Evolutionary conservation across 2,888 invertebrate genomes (phyloP).

Genomic region (Eristalis pertinax): DNA sequence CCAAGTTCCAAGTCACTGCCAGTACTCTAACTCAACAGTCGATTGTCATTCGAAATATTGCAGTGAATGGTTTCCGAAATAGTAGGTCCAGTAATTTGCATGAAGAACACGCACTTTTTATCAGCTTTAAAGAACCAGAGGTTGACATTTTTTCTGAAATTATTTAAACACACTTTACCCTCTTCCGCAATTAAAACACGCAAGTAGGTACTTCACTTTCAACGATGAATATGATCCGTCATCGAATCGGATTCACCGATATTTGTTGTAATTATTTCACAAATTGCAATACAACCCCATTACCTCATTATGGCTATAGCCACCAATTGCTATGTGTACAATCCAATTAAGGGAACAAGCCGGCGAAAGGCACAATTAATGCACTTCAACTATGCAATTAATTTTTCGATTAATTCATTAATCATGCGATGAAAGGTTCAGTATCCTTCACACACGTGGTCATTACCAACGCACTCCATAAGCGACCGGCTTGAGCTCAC

Average conservation of each 20-base stretch:
- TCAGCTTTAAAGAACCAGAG: too few species aligned
- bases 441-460: neutral
- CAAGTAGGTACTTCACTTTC: too few species aligned
- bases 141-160: too few species aligned
- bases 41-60: too few species aligned
- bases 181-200: too few species aligned
- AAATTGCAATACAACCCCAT: neutral
- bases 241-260: neutral
- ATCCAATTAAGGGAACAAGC: neutral
- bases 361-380: neutral
- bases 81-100: too few species aligned
- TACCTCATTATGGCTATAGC: neutral
- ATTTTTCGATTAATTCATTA: neutral
- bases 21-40: too few species aligned
- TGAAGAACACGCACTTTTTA: too few species aligned
- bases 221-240: too few species aligned
- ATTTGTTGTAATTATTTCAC: neutral
- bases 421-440: neutral
- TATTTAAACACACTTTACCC: too few species aligned
- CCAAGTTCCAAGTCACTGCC: too few species aligned
- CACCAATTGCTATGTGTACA: neutral
- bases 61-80: too few species aligned
- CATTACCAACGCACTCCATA: neutral
- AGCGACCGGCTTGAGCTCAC: neutral
- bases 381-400: conserved; percentile 15